Base-by-base conservation (phyloP, 2,888 invertebrate genomes). In the Oxycera nigricornis region DNA sequence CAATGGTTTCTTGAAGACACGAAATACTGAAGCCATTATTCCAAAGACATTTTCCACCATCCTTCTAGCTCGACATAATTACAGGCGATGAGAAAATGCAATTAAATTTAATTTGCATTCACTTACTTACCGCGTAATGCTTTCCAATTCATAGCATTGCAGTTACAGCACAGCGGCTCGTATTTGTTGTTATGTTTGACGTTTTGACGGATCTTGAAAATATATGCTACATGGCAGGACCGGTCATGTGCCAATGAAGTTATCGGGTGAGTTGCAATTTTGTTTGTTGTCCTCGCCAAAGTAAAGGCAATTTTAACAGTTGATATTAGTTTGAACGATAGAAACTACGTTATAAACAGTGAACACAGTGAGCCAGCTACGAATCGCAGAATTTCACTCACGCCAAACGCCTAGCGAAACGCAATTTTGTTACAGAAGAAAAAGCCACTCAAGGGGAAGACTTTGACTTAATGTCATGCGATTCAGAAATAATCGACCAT, bases 191-290 rank as follows among this genome's bases (percentile, higher is more conserved):
- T n/a, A n/a, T n/a, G n/a, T n/a, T n/a, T n/a, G n/a, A n/a, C 17
- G 14, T 46, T 35, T 55, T 55, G 52, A 55, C 52, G 24, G 3
- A 22, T 46, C 3, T 17, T 7, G n/a, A 11, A 11, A 72, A 62
- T 39, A 72, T 22, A 65, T 68, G 28, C n/a, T n/a, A n/a, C n/a
- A n/a, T 26, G 67, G 67, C 67, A 68, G 46, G 24, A 68, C 67
- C 17, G 68, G 67, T 35, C 46, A 75, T 59, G 75, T 75, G 75
- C 75, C 73, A 75, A 67, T 67, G 68, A 70, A 55, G 75, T 73
- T 72, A 70, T 72, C 28, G 39, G 52, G 74, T 74, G 74, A 74
- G 30, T 75, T 75, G 75, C 75, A 73, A 35, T 73, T 73, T 75
- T 73, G n/a, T n/a, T n/a, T n/a, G 73, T 75, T 75, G 70, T 73